Conservation (phyloP, 2,888 invertebrate species). For the Leucophenga maculata region DNA sequence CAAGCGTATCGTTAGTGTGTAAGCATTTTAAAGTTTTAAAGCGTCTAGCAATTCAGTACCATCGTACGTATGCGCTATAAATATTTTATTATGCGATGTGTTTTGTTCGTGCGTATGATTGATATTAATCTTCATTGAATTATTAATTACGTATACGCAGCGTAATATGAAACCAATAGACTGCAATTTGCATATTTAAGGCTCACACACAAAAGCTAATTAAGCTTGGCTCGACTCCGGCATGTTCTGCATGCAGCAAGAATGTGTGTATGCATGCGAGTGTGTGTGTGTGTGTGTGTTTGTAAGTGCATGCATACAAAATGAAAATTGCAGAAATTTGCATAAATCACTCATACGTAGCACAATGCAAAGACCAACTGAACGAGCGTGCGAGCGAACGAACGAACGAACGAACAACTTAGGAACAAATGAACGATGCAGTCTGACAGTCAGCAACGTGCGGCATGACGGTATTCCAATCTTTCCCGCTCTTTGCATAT, state of each 20-base stretch:
- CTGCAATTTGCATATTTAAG: constrained; percentile 27
- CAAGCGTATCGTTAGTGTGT: neutral
- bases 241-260: constrained; percentile 14
- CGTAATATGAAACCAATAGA: constrained; percentile 59
- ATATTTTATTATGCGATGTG: neutral
- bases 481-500: neutral
- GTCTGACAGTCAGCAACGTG: neutral
- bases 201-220: constrained; percentile 26
- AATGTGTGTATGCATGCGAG: constrained; percentile 6
- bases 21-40: neutral
- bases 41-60: neutral
- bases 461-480: neutral
- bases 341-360: constrained; percentile 39
- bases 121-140: constrained; percentile 61
- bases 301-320: constrained; percentile 48
- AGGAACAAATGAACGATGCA: neutral
- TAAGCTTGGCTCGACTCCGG: constrained; percentile 11
- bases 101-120: constrained; percentile 48
- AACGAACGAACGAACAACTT: too few species aligned
- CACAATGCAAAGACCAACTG: constrained; percentile 10
- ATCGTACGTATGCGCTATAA: too few species aligned
- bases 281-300: constrained; percentile 35
- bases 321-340: constrained; percentile 59
- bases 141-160: constrained; percentile 54
- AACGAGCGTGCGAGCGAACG: neutral